Evolutionary conservation across 2,888 invertebrate genomes (phyloP), one percentile per base, ranked within the genome.

Genomic region (Drosophila kuntzei): DNA sequence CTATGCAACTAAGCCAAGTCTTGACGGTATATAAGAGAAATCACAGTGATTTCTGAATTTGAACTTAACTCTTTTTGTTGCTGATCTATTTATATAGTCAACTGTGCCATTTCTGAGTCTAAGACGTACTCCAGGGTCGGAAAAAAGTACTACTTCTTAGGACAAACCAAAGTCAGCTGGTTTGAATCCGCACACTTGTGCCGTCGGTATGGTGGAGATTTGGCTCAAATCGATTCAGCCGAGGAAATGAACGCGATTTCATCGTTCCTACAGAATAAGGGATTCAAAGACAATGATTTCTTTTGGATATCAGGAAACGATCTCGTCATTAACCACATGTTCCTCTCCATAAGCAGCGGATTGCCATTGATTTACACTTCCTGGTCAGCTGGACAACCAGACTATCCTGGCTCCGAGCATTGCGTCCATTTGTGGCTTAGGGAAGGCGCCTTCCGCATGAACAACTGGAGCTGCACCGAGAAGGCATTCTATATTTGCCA

Each of bases 251-350:
- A 7, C 0, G 1, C 0, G 1, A 5, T 74, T 11, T 57, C 59
- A 3, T 2, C 12, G 2, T 58, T 58, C 49, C 53, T 73, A 2
- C 4, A 50, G 2, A 6, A 0, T 4, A 7, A 36, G 1, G 51
- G 46, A 0, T 51, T 25, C 32, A 47, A 14, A 1, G 6, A 5
- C 1, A 18, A 1, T 3, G 2, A 3, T 16, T 27, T 29, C 55
- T 9, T 63, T 22, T 72, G 73, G 68, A 72, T 50, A 41, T 68
- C 69, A 0, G 62, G 73, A 14, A 73, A 68, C 14, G 41, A 55
- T 62, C 37, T 55, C 4, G 41, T 12, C 0, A 0, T 0, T 0
- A 36, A 44, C 11, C n/a, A 27, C 22, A 2, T 20, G 0, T 68
- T 55, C 44, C 0, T 1, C 0, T 70, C 70, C 0, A 12, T 53